Base-by-base conservation (phyloP, 2,797 vertebrate species). In the Lepilemur septentrionalis region DNA sequence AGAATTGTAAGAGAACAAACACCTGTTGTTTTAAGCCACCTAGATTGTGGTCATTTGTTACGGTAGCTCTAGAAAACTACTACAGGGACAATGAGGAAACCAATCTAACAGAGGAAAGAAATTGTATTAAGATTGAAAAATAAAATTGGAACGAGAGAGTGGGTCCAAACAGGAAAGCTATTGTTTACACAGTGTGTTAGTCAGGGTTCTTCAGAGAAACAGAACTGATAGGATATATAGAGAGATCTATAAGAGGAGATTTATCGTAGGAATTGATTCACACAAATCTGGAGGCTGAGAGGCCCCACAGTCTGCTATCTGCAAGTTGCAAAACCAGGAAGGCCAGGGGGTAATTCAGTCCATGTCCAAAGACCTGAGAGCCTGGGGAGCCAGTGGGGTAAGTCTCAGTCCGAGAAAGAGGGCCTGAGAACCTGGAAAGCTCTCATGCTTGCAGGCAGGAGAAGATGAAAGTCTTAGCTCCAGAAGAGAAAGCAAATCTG, bases 71-170 rank as follows among this genome's bases (percentile, higher is more conserved):
- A 81, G 65, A 89, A 95, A 96, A 65, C 73, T 41, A 94, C 90
- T 35, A 38, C 13, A 59, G 23, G 7, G 23, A 46, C 63, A 83
- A 72, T 75, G 30, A 91, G 43, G 25, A 95, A 80, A 91, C 28
- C 55, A 65, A 38, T 79, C 35, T 92, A 69, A 93, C 69, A 69
- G 63, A 94, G 67, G 83, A 78, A 95, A 97, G 25, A n/a, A 23
- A 91, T 86, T 93, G 59, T 91, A 87, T 4, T 93, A 91, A 73
- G 46, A 94, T 28, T 48, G 38, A 91, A 89, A 92, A 82, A 78
- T 76, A 92, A 94, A 97, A 84, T 80, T 79, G 80, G 70, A 95
- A 93, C 67, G 55, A 38, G 69, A 84, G 22, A 35, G 22, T 84
- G 38, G 35, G 20, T 89, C 28, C 46, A 95, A 80, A 94, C 41